Conservation (phyloP, 2,113 vertebrate genomes). For the Sula dactylatra region DNA sequence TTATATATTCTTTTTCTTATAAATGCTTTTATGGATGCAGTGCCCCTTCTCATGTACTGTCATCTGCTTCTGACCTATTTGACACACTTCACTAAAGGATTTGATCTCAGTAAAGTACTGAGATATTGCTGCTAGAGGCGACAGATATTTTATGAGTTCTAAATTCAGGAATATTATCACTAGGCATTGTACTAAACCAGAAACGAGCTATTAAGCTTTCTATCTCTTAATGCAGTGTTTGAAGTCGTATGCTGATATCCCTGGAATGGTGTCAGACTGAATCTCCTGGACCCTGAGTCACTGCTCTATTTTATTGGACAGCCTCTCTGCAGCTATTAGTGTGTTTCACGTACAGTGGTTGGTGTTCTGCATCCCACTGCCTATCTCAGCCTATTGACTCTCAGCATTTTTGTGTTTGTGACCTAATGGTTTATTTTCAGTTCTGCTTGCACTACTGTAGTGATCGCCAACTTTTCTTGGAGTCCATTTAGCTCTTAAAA, state of each 20-base stretch:
- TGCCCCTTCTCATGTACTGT: background rate
- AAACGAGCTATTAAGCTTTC: slow-evolving; percentile 44
- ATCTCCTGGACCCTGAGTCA: slow-evolving; percentile 2
- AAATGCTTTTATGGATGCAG: background rate
- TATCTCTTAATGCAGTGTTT: slow-evolving; percentile 42
- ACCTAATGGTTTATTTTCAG: slow-evolving; percentile 23
- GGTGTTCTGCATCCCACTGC: background rate
- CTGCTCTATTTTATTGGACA: slow-evolving; percentile 46
- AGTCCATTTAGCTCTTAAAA: background rate
- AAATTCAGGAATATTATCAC: slow-evolving; percentile 44
- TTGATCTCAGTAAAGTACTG: slow-evolving; percentile 8
- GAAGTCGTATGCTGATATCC: slow-evolving; percentile 56
- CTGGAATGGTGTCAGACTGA: slow-evolving; percentile 61
- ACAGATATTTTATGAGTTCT: slow-evolving; percentile 24
- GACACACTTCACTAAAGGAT: slow-evolving; percentile 15
- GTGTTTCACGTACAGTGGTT: background rate
- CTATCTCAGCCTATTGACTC: background rate
- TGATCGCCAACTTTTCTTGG: background rate
- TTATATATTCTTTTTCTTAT: background rate
- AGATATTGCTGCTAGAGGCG: slow-evolving; percentile 31
- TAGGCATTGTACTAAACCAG: slow-evolving; percentile 23
- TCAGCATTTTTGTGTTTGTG: background rate
- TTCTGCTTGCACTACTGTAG: background rate
- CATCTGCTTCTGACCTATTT: slow-evolving; percentile 20
- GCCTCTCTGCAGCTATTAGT: slow-evolving; percentile 15